Percentiles rank a stretch among this genome's conserved stretches.
These are phyloP conservation scores for Papilio aristodemus DNA, from an alignment of 1,140 invertebrate genomes.

Conservation along the genomic window DNA sequence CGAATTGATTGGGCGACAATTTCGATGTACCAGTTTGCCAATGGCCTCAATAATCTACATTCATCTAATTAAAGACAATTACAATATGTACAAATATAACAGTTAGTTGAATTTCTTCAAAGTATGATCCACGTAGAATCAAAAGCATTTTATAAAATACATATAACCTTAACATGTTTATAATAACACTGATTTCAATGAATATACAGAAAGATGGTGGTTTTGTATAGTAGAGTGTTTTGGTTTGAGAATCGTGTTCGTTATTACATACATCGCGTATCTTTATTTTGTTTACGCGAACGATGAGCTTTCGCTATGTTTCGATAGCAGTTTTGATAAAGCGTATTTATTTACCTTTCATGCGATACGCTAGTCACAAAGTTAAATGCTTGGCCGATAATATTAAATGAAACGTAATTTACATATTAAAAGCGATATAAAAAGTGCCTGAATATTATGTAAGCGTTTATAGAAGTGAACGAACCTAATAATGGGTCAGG, in stretches of 20 bases:
- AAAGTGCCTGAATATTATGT: not conserved
- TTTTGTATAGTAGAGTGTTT: too few relatives aligned
- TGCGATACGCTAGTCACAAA: not conserved
- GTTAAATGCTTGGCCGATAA: not conserved
- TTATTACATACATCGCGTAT: not conserved
- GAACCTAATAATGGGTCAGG: conserved; percentile 10
- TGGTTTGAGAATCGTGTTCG: too few relatives aligned
- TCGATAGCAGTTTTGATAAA: conserved; percentile 2
- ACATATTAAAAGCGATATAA: not conserved
- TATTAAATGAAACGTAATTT: not conserved
- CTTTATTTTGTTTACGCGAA: conserved; percentile 1
- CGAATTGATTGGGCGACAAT: conserved; percentile 20
- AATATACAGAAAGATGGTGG: too few relatives aligned
- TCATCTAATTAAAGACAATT: conserved; percentile 14
- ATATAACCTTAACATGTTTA: too few relatives aligned
- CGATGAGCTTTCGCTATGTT: conserved; percentile 4
- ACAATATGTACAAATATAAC: not conserved
- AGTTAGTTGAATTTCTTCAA: not conserved
- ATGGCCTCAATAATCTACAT: conserved; percentile 27
- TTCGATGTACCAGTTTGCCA: conserved; percentile 8
- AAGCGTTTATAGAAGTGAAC: conserved; percentile 1
- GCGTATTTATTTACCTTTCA: conserved; percentile 11
- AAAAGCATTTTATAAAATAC: too few relatives aligned
- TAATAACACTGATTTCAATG: too few relatives aligned
- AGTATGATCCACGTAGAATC: too few relatives aligned